phyloP scores from a whole-genome alignment of 2,888 invertebrate species.

The Pocota personata region DNA sequence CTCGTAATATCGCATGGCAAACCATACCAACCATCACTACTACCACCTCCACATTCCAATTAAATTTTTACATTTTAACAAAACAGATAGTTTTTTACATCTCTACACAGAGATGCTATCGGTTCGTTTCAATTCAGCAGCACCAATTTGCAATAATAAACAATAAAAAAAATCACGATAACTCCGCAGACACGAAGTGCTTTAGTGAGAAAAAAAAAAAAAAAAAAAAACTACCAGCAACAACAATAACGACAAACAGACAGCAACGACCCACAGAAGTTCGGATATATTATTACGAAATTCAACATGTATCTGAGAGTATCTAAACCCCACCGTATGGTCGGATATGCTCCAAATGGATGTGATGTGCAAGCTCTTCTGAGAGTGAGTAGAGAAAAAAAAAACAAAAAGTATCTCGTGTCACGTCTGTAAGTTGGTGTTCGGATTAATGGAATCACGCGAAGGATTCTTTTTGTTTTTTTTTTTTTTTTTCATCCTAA shows the following conservation, averaged over 20 bases:
- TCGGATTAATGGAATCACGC: conserved; percentile 57
- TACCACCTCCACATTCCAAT: conserved; percentile 65
- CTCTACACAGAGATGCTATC: conserved; percentile 49
- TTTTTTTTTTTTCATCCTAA: not conserved
- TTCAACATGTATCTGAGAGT: conserved; percentile 38
- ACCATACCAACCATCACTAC: not conserved
- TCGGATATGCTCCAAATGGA: conserved; percentile 58
- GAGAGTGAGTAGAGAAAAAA: not conserved
- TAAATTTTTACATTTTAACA: conserved; percentile 55
- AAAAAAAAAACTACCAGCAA: conserved; percentile 16
- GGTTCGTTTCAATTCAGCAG: conserved; percentile 63
- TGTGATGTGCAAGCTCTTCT: conserved; percentile 35
- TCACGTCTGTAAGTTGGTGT: conserved; percentile 51
- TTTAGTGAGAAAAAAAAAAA: conserved; percentile 12
- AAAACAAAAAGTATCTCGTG: conserved; percentile 32
- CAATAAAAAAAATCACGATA: conserved; percentile 70
- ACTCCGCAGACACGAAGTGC: conserved; percentile 52
- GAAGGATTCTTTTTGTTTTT: conserved; percentile 46
- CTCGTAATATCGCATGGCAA: conserved; percentile 12
- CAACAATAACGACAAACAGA: not conserved
- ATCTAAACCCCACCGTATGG: not conserved
- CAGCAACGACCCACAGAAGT: conserved; percentile 29
- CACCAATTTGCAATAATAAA: conserved; percentile 72
- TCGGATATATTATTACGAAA: conserved; percentile 56
- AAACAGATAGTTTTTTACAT: conserved; percentile 23